Percentiles rank a stretch among this genome's conserved stretches.
These are phyloP conservation scores for Kobus ellipsiprymnus DNA, from an alignment of 2,113 vertebrate genomes.

Conservation along the genomic window DNA sequence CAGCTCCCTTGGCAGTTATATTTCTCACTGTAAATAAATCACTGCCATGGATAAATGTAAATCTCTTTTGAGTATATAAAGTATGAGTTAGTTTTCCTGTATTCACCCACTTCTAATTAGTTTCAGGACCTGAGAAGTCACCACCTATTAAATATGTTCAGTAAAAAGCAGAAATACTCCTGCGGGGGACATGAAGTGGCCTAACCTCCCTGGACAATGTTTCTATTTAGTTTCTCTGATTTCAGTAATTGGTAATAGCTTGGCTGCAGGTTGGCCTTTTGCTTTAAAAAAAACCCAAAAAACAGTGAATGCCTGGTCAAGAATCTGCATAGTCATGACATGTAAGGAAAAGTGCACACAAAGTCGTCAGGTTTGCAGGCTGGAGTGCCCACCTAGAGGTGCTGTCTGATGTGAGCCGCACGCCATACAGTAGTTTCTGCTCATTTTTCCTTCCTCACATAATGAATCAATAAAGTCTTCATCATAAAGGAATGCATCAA, in stretches of 20 bases:
- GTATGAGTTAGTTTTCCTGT: background rate
- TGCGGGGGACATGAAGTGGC: background rate
- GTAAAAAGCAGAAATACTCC: background rate
- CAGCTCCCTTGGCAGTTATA: background rate
- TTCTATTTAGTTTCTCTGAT: background rate
- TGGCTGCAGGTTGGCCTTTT: background rate
- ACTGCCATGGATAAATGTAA: background rate
- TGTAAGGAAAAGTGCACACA: background rate
- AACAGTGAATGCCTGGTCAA: background rate
- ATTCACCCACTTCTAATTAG: background rate
- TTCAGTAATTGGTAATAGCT: background rate
- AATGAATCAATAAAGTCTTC: conserved; percentile 90
- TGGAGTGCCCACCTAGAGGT: conserved; percentile 83
- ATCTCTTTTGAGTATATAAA: background rate
- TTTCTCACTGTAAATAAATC: background rate
- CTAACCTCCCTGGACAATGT: background rate
- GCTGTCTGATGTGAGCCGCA: conserved; percentile 89
- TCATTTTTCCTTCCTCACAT: conserved; percentile 91
- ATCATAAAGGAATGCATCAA: conserved; percentile 94
- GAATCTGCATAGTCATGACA: background rate
- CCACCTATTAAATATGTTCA: background rate
- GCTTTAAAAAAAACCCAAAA: background rate
- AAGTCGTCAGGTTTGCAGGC: conserved; percentile 6
- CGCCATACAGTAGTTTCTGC: conserved; percentile 87
- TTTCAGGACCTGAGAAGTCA: conserved; percentile 5